Percentiles rank a stretch among this genome's conserved stretches.
Conservation (phyloP, 2,113 vertebrate species). For the Clarias gariepinus region DNA sequence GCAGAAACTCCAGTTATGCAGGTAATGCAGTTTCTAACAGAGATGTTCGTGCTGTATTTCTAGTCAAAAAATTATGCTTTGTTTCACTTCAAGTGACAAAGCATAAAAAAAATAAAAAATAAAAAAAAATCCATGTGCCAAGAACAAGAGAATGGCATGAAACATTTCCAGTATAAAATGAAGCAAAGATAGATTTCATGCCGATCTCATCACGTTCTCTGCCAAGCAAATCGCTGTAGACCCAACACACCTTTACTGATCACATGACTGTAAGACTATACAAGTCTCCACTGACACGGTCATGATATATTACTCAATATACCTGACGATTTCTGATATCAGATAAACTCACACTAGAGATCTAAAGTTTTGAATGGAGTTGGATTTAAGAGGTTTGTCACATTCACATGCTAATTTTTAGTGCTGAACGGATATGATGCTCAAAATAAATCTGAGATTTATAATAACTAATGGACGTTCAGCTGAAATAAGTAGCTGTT, state of each 20-base stretch:
- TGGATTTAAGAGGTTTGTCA: background rate
- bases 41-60: background rate
- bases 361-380: background rate
- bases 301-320: background rate
- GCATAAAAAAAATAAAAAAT: background rate
- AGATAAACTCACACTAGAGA: background rate
- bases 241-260: background rate
- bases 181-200: background rate
- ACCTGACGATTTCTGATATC: background rate
- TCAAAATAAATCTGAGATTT: background rate
- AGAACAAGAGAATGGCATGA: background rate
- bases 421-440: background rate
- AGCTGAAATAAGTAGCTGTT: no score
- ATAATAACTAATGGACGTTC: no score
- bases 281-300: background rate
- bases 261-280: background rate
- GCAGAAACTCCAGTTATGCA: background rate
- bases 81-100: background rate
- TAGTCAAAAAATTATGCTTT: no score
- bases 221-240: background rate
- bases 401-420: background rate
- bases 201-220: background rate
- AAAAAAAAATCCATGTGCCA: background rate
- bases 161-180: background rate
- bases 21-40: background rate